These are phyloP conservation scores for Petaurus breviceps DNA, from an alignment of 2,113 vertebrate genomes.

Conservation along the genomic window DNA sequence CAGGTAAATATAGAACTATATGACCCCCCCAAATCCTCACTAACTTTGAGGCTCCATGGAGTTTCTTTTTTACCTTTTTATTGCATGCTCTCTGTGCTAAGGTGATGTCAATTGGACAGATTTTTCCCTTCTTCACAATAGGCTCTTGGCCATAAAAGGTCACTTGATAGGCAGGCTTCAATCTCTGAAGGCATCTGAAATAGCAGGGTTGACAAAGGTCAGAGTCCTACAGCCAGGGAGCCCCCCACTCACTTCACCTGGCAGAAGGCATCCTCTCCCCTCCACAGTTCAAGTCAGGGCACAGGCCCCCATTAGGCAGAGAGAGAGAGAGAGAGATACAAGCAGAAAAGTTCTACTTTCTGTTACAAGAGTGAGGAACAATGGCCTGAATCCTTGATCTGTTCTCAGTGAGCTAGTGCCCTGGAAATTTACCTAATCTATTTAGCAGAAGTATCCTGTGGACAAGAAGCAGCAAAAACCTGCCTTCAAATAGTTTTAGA, in stretches of 20 bases:
- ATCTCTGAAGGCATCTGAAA: conserved; percentile 89
- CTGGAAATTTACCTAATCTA: neutral
- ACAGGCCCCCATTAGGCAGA: neutral
- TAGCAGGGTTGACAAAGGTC: neutral
- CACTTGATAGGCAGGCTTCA: conserved; percentile 92
- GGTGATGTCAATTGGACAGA: conserved; percentile 90
- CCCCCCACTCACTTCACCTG: neutral
- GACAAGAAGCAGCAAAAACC: conserved; percentile 14
- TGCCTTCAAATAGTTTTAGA: conserved; percentile 44
- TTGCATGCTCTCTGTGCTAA: conserved; percentile 92
- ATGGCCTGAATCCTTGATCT: neutral
- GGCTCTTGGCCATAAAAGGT: conserved; percentile 90
- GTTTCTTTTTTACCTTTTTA: conserved; percentile 91
- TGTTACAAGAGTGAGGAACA: neutral
- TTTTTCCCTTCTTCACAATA: conserved; percentile 90
- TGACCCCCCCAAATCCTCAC: neutral
- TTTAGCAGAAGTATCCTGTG: neutral
- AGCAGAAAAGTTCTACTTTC: neutral
- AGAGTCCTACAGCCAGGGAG: neutral
- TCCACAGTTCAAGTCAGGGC: neutral
- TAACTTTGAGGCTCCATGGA: neutral
- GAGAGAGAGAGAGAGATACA: neutral
- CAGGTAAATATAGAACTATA: neutral
- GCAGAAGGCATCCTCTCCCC: neutral
- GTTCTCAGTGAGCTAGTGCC: neutral